These are phyloP conservation scores for Chymomyza fuscimana DNA, from an alignment of 2,888 invertebrate species.

Conservation along the genomic window DNA sequence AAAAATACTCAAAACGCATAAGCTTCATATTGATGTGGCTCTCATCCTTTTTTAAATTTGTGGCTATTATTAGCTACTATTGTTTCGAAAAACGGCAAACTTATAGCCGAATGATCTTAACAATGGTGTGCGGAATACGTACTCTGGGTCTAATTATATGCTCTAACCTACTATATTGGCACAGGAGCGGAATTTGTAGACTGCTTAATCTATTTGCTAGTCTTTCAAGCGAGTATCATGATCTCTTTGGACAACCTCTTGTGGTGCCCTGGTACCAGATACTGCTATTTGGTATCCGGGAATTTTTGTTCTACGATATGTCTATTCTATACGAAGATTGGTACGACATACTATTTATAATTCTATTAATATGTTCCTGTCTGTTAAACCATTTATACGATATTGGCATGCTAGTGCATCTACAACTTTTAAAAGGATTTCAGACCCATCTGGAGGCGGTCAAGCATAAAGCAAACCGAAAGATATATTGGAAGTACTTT, in stretches of 20 bases:
- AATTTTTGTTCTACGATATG: background rate
- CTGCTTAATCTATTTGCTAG: background rate
- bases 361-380: background rate
- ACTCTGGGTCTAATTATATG: background rate
- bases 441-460: background rate
- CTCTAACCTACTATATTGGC: accelerated
- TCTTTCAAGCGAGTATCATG: background rate
- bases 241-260: background rate
- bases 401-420: background rate
- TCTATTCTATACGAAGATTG: too few species aligned
- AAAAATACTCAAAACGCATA: background rate
- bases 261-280: background rate
- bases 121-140: background rate
- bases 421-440: background rate
- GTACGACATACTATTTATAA: too few species aligned
- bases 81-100: too few species aligned
- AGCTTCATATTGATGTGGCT: background rate
- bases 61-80: too few species aligned
- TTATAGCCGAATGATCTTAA: too few species aligned
- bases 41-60: background rate
- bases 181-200: background rate
- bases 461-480: background rate
- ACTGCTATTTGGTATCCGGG: background rate
- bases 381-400: background rate
- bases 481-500: background rate